These are phyloP conservation scores for Anniella stebbinsi DNA, from an alignment of 2,797 vertebrate genomes.

Conservation along the genomic window DNA sequence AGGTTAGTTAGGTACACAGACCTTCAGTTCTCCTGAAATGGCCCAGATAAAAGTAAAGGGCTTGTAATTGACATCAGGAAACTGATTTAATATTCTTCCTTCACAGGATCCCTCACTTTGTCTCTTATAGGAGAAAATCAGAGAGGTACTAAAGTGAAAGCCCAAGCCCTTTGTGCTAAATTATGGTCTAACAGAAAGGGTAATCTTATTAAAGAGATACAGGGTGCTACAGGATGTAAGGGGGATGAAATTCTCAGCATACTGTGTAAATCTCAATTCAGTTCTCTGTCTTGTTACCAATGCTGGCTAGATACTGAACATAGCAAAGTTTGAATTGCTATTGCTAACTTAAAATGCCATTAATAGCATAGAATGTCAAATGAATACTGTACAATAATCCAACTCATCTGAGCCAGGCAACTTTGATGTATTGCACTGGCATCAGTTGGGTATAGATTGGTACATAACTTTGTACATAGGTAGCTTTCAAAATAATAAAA, in stretches of 20 bases:
- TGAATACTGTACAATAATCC: not conserved
- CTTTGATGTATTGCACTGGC: not conserved
- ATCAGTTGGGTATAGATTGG: not conserved
- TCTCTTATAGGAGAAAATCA: conserved; percentile 33
- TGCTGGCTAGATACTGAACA: not conserved
- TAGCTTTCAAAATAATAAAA: too few relatives aligned
- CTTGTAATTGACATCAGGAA: conserved; percentile 53
- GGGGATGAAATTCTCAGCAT: conserved; percentile 7
- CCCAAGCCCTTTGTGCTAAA: conserved; percentile 27
- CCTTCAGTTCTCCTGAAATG: conserved; percentile 46
- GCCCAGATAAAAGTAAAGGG: conserved; percentile 54
- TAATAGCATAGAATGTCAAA: not conserved
- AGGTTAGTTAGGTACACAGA: conserved; percentile 60
- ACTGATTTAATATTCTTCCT: conserved; percentile 14
- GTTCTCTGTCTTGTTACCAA: conserved; percentile 27
- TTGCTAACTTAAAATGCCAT: conserved; percentile 3
- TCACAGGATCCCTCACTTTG: conserved; percentile 15
- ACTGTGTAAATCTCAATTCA: conserved; percentile 4
- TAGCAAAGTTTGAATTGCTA: not conserved
- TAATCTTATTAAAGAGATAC: conserved; percentile 16
- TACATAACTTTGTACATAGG: not conserved
- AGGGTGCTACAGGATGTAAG: not conserved
- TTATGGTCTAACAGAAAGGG: conserved; percentile 3
- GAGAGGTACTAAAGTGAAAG: not conserved
- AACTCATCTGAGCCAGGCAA: not conserved